Evolutionary conservation across 1,140 invertebrate species (phyloP).

Genomic region (Lordiphosa collinella): DNA sequence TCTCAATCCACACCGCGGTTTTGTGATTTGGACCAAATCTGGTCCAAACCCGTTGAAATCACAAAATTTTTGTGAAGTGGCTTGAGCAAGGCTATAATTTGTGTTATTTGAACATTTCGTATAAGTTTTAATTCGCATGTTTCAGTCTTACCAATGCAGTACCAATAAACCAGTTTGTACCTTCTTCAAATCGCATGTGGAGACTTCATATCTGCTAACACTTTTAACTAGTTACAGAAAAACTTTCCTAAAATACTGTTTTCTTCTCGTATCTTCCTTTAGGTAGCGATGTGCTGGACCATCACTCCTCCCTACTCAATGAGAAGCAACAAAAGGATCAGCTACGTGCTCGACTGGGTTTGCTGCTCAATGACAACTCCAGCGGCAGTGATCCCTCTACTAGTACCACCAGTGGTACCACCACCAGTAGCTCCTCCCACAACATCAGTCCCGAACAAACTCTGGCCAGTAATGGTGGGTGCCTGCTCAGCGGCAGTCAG

Average conservation of each 20-base stretch:
- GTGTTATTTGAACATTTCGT: no score
- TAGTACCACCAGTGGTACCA: conserved; percentile 81
- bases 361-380: conserved; percentile 86
- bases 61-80: no score
- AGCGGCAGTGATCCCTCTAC: conserved; percentile 76
- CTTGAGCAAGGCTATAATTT: no score
- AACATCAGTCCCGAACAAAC: conserved; percentile 71
- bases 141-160: no score
- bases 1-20: no score
- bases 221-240: no score
- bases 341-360: conserved; percentile 91
- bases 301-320: conserved; percentile 42
- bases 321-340: conserved; percentile 81
- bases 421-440: conserved; percentile 59
- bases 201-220: no score
- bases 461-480: conserved; percentile 30
- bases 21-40: no score
- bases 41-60: no score
- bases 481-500: conserved; percentile 60
- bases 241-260: neutral
- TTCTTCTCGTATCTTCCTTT: neutral
- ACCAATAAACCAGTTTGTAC: no score
- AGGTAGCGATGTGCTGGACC: conserved; percentile 63
- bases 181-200: no score
- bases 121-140: no score